Conservation (phyloP, 2,113 vertebrate genomes). For the Phylloscopus trochilus region DNA sequence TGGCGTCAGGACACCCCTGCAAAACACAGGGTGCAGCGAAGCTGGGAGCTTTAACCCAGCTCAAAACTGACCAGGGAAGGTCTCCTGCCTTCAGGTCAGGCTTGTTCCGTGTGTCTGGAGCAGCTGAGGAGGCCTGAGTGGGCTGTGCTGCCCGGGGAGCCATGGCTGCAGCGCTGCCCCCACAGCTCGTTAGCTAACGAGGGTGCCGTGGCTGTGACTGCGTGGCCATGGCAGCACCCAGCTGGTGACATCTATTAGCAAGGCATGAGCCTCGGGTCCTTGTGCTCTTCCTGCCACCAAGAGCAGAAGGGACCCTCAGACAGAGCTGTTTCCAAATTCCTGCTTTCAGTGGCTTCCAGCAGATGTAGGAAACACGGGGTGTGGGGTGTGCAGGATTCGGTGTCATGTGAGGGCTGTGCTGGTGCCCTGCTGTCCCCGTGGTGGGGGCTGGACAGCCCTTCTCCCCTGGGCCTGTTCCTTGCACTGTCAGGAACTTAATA, state of each 20-base stretch:
- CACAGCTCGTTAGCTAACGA: background rate
- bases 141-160: background rate
- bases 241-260: background rate
- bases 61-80: background rate
- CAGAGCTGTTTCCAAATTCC: background rate
- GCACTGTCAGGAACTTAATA: too few relatives aligned
- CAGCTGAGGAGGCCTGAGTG: background rate
- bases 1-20: background rate
- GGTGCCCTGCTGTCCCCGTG: background rate
- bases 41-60: background rate
- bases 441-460: too few relatives aligned
- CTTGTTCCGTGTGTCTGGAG: background rate
- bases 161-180: background rate
- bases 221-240: background rate
- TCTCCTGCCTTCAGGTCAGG: background rate
- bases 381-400: background rate
- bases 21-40: background rate
- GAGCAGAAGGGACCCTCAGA: background rate
- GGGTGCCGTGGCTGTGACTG: background rate
- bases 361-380: fast-evolving
- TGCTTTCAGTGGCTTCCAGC: background rate
- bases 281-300: background rate
- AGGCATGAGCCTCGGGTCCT: background rate
- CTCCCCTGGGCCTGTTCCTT: too few relatives aligned
- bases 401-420: background rate